A percentile compares a stretch with the other conserved stretches of the same genome.
These are phyloP conservation scores for Rana temporaria DNA, from an alignment of 2,113 vertebrate genomes.

Conservation along the genomic window DNA sequence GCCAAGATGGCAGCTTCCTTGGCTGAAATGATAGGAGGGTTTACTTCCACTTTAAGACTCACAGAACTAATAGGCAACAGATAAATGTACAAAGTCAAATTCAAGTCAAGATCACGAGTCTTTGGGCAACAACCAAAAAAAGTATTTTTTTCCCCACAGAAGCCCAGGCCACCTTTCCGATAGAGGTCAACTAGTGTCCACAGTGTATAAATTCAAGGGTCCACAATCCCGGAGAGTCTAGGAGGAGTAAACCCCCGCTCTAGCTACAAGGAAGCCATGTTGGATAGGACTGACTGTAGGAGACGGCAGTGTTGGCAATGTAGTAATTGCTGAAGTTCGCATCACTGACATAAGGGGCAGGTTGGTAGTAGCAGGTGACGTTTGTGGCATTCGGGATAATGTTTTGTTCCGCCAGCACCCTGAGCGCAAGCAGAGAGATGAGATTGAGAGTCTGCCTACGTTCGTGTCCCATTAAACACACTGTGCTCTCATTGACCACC, in stretches of 20 bases:
- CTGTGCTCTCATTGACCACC: conserved; percentile 97
- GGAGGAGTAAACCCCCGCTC: not conserved
- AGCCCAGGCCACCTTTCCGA: too few relatives aligned
- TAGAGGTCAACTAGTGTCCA: not conserved
- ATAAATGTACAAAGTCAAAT: too few relatives aligned
- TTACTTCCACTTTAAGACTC: too few relatives aligned
- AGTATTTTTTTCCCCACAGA: too few relatives aligned
- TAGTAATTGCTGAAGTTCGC: conserved; percentile 98
- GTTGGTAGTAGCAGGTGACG: conserved; percentile 98
- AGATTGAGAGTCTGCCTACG: conserved; percentile 94
- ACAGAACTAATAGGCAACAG: too few relatives aligned
- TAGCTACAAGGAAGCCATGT: conserved; percentile 98
- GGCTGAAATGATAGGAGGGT: too few relatives aligned
- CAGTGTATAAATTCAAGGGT: not conserved
- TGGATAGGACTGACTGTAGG: conserved; percentile 89
- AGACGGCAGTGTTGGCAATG: conserved; percentile 75
- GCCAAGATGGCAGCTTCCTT: too few relatives aligned
- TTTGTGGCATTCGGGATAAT: conserved; percentile 91
- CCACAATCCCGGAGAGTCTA: not conserved
- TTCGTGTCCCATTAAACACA: conserved; percentile 98
- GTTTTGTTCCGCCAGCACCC: conserved; percentile 92
- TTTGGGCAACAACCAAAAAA: too few relatives aligned
- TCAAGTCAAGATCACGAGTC: too few relatives aligned
- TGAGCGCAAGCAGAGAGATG: conserved; percentile 90
- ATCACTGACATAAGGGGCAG: conserved; percentile 92